phyloP scores from a whole-genome alignment of 2,113 vertebrate species.

The Hypocryptadius cinnamomeus region DNA sequence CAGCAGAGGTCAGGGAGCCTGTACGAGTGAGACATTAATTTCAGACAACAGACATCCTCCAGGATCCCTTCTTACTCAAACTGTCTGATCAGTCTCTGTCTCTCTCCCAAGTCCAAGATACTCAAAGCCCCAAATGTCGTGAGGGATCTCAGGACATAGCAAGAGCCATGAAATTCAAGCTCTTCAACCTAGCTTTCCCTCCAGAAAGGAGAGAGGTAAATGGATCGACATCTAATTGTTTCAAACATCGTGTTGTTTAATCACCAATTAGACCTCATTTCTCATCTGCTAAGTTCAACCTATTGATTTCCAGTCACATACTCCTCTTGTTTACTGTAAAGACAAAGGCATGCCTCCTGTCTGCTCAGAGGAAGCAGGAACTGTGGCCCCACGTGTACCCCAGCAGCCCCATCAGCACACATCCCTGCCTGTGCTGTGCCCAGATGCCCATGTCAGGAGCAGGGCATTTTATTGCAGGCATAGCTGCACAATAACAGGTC shows the following conservation, averaged over 20 bases:
- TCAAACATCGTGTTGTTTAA: neutral
- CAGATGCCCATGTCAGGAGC: neutral
- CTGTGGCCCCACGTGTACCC: neutral
- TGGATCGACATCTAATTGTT: neutral
- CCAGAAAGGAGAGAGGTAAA: neutral
- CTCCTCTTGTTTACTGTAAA: neutral
- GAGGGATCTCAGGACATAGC: neutral
- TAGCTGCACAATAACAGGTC: neutral
- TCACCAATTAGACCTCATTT: conserved; percentile 35
- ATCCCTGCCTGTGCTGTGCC: neutral
- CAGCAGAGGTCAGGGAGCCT: neutral
- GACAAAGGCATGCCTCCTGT: neutral
- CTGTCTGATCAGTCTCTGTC: neutral
- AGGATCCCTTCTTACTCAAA: neutral
- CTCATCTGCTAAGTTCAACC: conserved; percentile 11
- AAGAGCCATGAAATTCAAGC: neutral
- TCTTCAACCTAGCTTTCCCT: neutral
- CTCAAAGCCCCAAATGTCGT: neutral
- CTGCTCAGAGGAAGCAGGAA: neutral
- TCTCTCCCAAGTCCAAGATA: neutral
- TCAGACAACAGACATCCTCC: neutral
- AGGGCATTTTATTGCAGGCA: neutral
- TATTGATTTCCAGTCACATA: neutral
- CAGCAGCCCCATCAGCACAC: neutral
- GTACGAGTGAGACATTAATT: neutral